Base-by-base conservation (phyloP, 2,888 invertebrate species). In the Acleris sparsana region DNA sequence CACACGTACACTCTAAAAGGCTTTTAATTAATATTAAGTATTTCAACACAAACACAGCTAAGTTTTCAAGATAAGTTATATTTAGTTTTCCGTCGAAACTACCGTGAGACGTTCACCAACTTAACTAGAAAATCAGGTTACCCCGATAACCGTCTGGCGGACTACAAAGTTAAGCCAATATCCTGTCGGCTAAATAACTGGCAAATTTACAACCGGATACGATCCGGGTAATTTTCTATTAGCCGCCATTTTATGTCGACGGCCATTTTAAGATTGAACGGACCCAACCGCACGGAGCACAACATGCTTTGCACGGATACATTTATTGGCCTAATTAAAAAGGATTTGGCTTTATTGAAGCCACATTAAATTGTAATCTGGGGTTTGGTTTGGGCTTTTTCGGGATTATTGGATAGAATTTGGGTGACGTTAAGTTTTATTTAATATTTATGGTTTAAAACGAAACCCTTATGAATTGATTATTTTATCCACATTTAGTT, bases 161-260 rank as follows among this genome's bases (percentile, higher is more conserved):
- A 39, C 53, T 43, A 59, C 59, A 59, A 64, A 64, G 59, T 64
- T 55, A 64, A 59, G 48, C 64, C 59, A 64, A 64, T 55, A 64
- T 53, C 53, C 53, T 48, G 58, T 43, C 58, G 33, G 52, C 33
- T 63, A 53, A 63, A 48, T 63, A 63, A 48, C 53, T 46, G 25
- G 33, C 17, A 17, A 55, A 53, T 53, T 58, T 53, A 57, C 29
- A 57, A 59, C 59, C 53, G n/a, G 29, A 53, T 46, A 7, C 43
- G 64, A 62, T 62, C 59, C 39, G 59, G 25, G 49, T 49, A 49
- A 64, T 59, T 59, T 59, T 64, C 64, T 59, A 58, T 63, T 53
- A 64, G 22, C 63, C 39, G 53, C 59, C 64, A 64, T 64, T 53
- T 59, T 43, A 53, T 58, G 59, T 5, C 43, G 18, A 49, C 44